Conservation (phyloP, 2,113 vertebrate species). For the Sinosuthora webbiana region DNA sequence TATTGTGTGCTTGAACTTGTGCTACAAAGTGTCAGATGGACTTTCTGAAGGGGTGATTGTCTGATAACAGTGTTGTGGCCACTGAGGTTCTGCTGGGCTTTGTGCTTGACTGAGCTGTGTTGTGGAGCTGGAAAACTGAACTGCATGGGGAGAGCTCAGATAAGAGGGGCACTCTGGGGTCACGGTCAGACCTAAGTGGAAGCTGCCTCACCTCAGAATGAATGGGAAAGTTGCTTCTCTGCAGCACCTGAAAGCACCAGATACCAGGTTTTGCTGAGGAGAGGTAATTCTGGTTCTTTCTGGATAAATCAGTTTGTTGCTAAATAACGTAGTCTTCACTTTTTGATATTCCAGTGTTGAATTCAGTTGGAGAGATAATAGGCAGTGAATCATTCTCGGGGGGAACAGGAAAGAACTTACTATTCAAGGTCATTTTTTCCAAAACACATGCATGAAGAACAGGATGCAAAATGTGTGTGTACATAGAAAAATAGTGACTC, state of each 20-base stretch:
- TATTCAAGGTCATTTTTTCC: neutral
- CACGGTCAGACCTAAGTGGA: neutral
- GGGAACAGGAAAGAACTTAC: neutral
- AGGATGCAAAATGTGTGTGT: neutral
- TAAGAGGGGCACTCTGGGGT: neutral
- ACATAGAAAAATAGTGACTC: neutral
- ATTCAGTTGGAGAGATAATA: neutral
- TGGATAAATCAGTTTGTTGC: neutral
- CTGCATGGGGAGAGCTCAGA: neutral
- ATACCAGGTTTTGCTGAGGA: neutral
- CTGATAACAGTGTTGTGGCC: fast-evolving
- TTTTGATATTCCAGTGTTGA: neutral
- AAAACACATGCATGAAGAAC: fast-evolving
- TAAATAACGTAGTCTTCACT: neutral
- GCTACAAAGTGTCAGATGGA: neutral
- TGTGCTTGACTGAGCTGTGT: neutral
- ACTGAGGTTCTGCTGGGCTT: neutral
- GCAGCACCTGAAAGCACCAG: neutral
- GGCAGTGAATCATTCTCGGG: neutral
- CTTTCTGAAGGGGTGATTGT: neutral
- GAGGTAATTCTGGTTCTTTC: neutral
- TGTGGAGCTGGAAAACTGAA: neutral
- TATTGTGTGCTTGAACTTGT: neutral
- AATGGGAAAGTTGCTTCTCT: neutral
- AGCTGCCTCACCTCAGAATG: neutral